Evolutionary conservation across 1,140 invertebrate genomes (phyloP).

Genomic region (Rhyzopertha dominica): DNA sequence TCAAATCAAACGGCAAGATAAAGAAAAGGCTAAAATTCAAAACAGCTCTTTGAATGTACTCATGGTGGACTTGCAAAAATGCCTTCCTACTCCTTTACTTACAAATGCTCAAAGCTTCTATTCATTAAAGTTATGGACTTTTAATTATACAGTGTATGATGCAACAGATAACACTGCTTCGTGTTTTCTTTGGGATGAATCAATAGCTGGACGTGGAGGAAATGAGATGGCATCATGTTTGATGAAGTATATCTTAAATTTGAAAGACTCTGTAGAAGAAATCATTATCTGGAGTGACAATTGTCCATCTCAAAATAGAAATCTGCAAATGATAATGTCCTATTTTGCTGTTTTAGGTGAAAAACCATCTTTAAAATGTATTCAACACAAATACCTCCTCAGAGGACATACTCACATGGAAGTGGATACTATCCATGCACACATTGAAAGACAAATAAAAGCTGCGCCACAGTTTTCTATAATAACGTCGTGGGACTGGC

Average conservation of each 20-base stretch:
- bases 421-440: slow-evolving; percentile 11
- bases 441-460: slow-evolving; percentile 16
- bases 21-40: neutral
- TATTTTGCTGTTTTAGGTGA: neutral
- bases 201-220: slow-evolving; percentile 10
- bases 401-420: slow-evolving; percentile 19
- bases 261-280: slow-evolving; percentile 1
- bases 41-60: too few species aligned
- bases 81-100: slow-evolving; percentile 12
- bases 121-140: slow-evolving; percentile 11
- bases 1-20: slow-evolving; percentile 6
- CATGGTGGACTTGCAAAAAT: slow-evolving; percentile 14
- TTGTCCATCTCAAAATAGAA: too few species aligned
- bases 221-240: slow-evolving; percentile 18
- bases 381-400: slow-evolving; percentile 19
- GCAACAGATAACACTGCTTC: slow-evolving; percentile 2
- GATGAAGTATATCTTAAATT: slow-evolving; percentile 4
- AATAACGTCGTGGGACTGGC: slow-evolving; percentile 16
- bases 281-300: slow-evolving; percentile 13
- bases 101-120: slow-evolving; percentile 19
- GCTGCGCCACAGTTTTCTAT: slow-evolving; percentile 8
- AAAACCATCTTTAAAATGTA: slow-evolving; percentile 11
- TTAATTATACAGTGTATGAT: slow-evolving; percentile 16
- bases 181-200: slow-evolving; percentile 15
- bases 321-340: too few species aligned